Conservation (phyloP, 2,888 invertebrate genomes). For the Erannis defoliaria region DNA sequence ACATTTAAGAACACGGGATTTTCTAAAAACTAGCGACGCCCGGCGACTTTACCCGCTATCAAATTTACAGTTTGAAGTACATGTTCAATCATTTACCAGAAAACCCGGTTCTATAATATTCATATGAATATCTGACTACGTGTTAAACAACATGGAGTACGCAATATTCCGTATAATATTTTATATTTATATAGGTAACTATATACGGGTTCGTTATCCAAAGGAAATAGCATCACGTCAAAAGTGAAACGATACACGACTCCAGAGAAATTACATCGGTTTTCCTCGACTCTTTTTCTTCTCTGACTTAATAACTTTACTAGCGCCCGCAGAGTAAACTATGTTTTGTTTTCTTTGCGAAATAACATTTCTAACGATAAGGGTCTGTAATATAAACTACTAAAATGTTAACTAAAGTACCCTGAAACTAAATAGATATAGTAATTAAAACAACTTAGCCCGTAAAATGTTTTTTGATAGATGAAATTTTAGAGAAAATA, state of each 20-base stretch:
- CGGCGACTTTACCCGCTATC: no score
- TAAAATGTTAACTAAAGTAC: constrained; percentile 15
- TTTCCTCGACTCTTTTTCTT: constrained; percentile 20
- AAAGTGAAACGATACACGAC: constrained; percentile 16
- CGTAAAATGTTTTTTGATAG: no score
- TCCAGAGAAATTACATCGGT: constrained; percentile 24
- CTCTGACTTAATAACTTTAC: constrained; percentile 22
- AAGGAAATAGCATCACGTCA: constrained; percentile 18
- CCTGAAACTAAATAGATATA: neutral
- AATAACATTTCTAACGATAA: constrained; percentile 11
- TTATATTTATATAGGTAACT: no score
- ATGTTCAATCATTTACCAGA: no score
- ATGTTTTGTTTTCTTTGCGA: constrained; percentile 5
- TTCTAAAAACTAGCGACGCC: no score
- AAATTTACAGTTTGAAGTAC: no score
- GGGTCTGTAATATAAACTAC: constrained; percentile 11
- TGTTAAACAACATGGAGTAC: no score
- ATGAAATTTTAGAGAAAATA: no score
- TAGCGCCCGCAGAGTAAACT: neutral
- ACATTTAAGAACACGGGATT: no score
- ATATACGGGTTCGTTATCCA: neutral
- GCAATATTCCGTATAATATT: no score
- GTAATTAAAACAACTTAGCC: neutral
- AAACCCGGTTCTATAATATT: no score
- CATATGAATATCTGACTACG: no score